Percentiles rank a stretch among this genome's conserved stretches.
Conservation (phyloP, 2,888 invertebrate genomes). For the Tachina grossa region DNA sequence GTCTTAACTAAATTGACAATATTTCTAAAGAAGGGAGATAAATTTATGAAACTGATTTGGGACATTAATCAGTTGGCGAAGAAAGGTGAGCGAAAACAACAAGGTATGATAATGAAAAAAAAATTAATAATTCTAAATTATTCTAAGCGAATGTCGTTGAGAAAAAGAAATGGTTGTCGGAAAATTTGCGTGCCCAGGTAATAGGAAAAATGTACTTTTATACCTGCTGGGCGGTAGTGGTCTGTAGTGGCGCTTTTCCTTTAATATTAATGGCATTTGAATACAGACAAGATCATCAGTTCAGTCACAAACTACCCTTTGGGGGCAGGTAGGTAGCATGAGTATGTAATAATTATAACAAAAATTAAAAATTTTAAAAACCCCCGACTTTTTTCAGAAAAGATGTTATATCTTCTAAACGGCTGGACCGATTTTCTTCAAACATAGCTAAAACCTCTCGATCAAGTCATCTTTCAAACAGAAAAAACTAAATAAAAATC, state of each 20-base stretch:
- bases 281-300: not conserved
- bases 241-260: constrained; percentile 19
- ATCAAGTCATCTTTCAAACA: too few relatives aligned
- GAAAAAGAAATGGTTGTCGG: constrained; percentile 32
- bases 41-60: constrained; percentile 51
- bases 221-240: constrained; percentile 27
- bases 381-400: too few relatives aligned
- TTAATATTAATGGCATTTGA: constrained; percentile 39
- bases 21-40: constrained; percentile 30
- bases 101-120: not conserved
- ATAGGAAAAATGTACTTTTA: constrained; percentile 42
- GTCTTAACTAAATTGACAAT: constrained; percentile 30
- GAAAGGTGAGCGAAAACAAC: constrained; percentile 16
- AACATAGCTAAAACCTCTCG: too few relatives aligned
- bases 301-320: constrained; percentile 39
- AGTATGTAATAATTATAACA: too few relatives aligned
- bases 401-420: too few relatives aligned
- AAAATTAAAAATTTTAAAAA: too few relatives aligned
- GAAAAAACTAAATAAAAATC: too few relatives aligned
- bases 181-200: constrained; percentile 32
- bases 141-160: constrained; percentile 36
- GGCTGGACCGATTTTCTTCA: too few relatives aligned
- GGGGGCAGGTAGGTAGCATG: constrained; percentile 52
- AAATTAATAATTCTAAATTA: not conserved
- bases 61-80: constrained; percentile 53